A percentile compares a stretch with the other conserved stretches of the same genome.
phyloP scores from a whole-genome alignment of 2,113 vertebrate genomes.

The Mesembrinibis cayennensis region DNA sequence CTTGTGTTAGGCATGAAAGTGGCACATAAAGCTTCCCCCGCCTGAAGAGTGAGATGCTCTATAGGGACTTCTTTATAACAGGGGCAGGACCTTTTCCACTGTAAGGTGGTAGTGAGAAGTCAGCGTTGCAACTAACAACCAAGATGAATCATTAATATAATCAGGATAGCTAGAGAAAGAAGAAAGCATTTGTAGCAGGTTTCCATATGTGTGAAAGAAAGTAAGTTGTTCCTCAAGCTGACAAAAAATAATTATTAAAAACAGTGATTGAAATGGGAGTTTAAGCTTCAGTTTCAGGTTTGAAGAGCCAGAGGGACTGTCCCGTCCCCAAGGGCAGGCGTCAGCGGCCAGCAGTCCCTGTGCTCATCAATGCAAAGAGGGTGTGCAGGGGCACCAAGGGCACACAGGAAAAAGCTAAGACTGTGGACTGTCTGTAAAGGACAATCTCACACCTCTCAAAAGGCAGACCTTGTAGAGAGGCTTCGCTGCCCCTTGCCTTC shows the following conservation, averaged over 20 bases:
- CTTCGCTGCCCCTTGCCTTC: neutral
- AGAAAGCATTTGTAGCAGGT: neutral
- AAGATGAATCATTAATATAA: neutral
- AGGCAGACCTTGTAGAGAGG: neutral
- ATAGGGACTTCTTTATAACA: neutral
- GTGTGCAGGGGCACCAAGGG: neutral
- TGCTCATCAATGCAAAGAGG: neutral
- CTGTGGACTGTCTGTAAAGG: neutral
- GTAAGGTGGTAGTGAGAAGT: neutral
- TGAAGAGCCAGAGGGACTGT: neutral
- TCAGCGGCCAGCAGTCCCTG: neutral
- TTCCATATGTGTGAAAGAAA: neutral
- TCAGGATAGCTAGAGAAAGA: neutral
- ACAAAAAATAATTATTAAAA: neutral
- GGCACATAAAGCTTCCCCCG: neutral
- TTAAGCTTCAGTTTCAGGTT: neutral
- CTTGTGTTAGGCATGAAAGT: neutral
- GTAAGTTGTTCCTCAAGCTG: neutral
- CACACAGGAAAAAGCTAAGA: neutral
- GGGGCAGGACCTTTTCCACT: neutral
- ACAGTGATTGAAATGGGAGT: neutral
- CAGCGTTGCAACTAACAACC: neutral
- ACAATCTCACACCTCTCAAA: neutral
- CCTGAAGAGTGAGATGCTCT: neutral
- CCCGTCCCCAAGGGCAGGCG: neutral